These are phyloP conservation scores for Nematopogon swammerdamellus DNA, from an alignment of 2,888 invertebrate species.

Conservation along the genomic window DNA sequence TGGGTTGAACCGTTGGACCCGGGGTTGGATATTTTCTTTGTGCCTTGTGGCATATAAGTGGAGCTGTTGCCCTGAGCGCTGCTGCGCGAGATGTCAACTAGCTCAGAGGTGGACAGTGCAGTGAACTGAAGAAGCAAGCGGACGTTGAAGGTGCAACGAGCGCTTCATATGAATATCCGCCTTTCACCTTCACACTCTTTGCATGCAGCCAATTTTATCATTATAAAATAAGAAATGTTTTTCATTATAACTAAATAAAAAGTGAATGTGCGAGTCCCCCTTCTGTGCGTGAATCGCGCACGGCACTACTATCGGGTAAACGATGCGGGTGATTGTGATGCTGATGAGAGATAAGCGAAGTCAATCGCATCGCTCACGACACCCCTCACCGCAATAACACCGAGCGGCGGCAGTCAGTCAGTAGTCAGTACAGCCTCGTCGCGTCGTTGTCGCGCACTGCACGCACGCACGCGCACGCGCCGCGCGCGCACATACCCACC, in stretches of 20 bases:
- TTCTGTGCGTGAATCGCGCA: background rate
- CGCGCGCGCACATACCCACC: background rate
- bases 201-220: too few species aligned
- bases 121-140: too few species aligned
- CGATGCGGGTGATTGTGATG: background rate
- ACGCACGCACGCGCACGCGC: background rate
- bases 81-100: too few species aligned
- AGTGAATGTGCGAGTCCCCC: background rate
- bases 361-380: background rate
- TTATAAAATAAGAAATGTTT: too few species aligned
- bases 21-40: too few species aligned
- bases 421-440: background rate
- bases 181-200: too few species aligned
- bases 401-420: background rate
- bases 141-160: too few species aligned
- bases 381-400: background rate
- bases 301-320: background rate
- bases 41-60: background rate
- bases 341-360: too few species aligned
- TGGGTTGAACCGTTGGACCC: too few species aligned
- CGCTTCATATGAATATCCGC: too few species aligned
- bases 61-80: background rate
- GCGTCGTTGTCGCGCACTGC: background rate
- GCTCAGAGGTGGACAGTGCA: too few species aligned
- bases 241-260: too few species aligned